Evolutionary conservation across 2,888 invertebrate genomes (phyloP).

Genomic region (Ypsolopha sequella): DNA sequence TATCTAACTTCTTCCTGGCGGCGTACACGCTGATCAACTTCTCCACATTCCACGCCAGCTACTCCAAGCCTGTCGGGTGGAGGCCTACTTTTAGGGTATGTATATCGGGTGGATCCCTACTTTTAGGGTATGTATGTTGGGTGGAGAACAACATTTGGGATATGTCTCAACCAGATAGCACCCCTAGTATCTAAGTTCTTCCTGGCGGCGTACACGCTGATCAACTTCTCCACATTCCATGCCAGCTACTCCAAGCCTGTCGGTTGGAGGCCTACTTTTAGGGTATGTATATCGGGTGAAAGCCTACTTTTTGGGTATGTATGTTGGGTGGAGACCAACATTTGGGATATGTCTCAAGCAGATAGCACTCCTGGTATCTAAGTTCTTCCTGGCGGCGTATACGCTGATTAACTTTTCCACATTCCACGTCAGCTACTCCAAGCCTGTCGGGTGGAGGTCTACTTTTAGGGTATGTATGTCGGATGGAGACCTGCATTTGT

Average conservation of each 20-base stretch:
- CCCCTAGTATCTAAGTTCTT: constrained; percentile 95
- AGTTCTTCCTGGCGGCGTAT: constrained; percentile 94
- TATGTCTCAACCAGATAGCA: constrained; percentile 85
- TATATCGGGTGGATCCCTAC: neutral
- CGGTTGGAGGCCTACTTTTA: constrained; percentile 91
- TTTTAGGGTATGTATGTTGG: no score
- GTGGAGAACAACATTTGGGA: no score
- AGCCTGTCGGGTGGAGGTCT: constrained; percentile 89
- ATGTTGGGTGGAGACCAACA: no score
- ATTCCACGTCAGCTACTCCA: constrained; percentile 92
- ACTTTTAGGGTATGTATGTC: no score
- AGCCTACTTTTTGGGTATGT: neutral
- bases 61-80: constrained; percentile 91
- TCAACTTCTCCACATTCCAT: constrained; percentile 96
- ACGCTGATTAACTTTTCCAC: constrained; percentile 95
- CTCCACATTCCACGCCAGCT: constrained; percentile 93
- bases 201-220: constrained; percentile 91
- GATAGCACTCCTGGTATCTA: constrained; percentile 93
- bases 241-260: constrained; percentile 90
- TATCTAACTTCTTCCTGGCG: constrained; percentile 94
- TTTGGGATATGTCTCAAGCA: constrained; percentile 70
- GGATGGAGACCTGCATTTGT: no score
- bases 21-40: constrained; percentile 97
- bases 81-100: constrained; percentile 87
- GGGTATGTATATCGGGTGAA: constrained; percentile 59